Conservation (phyloP, 2,797 vertebrate genomes). For the Cyclopterus lumpus region DNA sequence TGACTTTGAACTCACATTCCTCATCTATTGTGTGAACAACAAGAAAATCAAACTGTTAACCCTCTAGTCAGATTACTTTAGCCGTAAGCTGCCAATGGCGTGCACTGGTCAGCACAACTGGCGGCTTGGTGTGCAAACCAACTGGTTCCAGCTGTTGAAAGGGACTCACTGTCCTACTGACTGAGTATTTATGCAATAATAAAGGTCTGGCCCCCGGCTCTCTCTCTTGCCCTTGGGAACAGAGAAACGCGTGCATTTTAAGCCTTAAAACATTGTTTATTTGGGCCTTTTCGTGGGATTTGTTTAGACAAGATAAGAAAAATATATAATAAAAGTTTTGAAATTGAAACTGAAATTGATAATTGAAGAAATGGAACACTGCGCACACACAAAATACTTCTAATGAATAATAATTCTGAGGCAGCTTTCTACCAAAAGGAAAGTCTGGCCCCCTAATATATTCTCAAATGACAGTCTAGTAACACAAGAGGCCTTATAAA, state of each 20-base stretch:
- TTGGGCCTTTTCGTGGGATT: neutral
- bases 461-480: constrained; percentile 18
- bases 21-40: neutral
- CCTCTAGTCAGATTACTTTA: too few species aligned
- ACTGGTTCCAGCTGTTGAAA: too few species aligned
- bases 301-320: neutral
- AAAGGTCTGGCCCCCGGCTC: neutral
- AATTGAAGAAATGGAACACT: neutral
- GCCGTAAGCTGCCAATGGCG: too few species aligned
- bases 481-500: constrained; percentile 20
- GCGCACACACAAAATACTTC: neutral
- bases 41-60: neutral
- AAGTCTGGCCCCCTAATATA: constrained; percentile 25
- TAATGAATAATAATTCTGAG: neutral
- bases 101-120: too few species aligned
- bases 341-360: neutral
- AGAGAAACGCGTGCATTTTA: too few species aligned
- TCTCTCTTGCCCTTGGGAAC: neutral
- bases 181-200: neutral
- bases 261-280: neutral
- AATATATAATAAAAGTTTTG: neutral
- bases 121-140: too few species aligned
- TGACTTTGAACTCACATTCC: neutral
- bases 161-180: too few species aligned
- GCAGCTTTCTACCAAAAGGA: constrained; percentile 18